Evolutionary conservation across 2,888 invertebrate genomes (phyloP).

Genomic region (Cephus pulcher): DNA sequence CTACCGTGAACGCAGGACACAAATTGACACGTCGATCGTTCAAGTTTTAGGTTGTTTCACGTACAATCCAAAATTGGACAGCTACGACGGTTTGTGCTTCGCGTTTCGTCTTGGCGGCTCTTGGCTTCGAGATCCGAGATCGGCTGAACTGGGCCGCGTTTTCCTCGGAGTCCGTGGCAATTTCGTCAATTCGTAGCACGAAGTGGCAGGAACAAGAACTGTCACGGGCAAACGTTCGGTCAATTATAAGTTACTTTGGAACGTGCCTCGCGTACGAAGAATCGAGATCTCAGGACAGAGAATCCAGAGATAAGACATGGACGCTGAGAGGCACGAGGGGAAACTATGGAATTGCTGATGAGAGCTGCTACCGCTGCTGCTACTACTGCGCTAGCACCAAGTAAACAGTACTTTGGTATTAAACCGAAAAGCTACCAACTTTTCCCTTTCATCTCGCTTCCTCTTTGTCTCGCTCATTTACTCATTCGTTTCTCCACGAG

Average conservation of each 20-base stretch:
- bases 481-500: no score
- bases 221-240: slow-evolving; percentile 54
- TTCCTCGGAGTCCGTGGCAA: slow-evolving; percentile 22
- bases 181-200: slow-evolving; percentile 39
- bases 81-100: no score
- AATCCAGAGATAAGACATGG: background rate
- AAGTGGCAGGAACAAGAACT: slow-evolving; percentile 43
- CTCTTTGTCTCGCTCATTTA: background rate
- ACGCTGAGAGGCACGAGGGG: background rate
- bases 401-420: no score
- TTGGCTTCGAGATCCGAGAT: no score
- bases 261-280: slow-evolving; percentile 45
- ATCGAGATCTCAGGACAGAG: background rate
- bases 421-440: no score
- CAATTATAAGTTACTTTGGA: slow-evolving; percentile 55
- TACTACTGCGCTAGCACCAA: no score
- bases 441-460: background rate
- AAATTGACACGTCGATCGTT: no score
- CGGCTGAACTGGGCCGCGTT: no score
- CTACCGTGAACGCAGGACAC: no score
- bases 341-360: background rate
- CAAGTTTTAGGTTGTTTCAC: no score
- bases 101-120: no score
- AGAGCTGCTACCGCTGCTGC: background rate
- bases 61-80: no score